Conservation (phyloP, 2,888 invertebrate species). For the Sphaerophoria rueppellii region DNA sequence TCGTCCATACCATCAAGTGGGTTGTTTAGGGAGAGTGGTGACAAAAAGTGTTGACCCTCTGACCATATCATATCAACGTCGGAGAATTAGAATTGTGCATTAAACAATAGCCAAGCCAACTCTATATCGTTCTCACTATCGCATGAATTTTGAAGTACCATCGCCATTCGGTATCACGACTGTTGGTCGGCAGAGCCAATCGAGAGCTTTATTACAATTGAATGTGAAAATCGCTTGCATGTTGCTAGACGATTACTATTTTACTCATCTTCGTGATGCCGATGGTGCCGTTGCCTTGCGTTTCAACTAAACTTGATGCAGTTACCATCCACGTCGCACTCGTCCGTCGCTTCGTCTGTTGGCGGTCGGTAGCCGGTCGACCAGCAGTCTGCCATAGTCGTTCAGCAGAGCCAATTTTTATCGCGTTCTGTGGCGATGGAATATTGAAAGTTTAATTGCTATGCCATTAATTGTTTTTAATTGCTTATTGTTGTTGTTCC, state of each 20-base stretch:
- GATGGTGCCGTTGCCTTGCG: conserved; percentile 2
- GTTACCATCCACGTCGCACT: not conserved
- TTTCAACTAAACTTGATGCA: conserved; percentile 7
- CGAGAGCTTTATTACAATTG: conserved; percentile 42
- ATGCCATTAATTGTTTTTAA: conserved; percentile 72
- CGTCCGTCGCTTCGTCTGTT: not conserved
- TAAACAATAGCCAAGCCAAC: not conserved
- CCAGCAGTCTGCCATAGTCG: not conserved
- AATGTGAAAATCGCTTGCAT: conserved; percentile 68
- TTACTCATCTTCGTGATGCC: conserved; percentile 11
- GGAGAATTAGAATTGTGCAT: conserved; percentile 38
- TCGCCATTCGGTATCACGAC: not conserved
- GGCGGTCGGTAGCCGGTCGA: not conserved
- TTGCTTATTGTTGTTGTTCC: conserved; percentile 55
- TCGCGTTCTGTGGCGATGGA: conserved; percentile 32
- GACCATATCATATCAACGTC: conserved; percentile 12
- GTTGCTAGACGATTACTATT: conserved; percentile 39
- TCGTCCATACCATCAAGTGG: not conserved
- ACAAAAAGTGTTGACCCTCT: conserved; percentile 16
- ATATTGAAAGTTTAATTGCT: conserved; percentile 73
- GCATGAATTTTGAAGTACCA: conserved; percentile 16
- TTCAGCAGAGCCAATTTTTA: conserved; percentile 5
- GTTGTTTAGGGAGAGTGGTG: not conserved
- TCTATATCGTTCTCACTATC: conserved; percentile 45
- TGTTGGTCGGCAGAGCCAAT: not conserved